These are phyloP conservation scores for Stomorhina lunata DNA, from an alignment of 2,888 invertebrate species.

Conservation along the genomic window DNA sequence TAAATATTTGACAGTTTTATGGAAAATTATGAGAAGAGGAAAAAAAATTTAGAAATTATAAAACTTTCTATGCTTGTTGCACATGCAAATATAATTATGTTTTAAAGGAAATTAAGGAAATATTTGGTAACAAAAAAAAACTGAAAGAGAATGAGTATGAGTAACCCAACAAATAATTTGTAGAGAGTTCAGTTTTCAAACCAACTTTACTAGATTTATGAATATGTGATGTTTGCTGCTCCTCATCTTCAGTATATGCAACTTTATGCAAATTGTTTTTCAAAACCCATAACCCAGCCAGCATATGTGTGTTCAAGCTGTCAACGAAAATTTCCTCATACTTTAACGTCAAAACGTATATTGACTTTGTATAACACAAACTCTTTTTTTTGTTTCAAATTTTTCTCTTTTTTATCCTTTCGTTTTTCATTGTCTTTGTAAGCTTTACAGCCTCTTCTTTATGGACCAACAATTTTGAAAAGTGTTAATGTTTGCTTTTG, in stretches of 20 bases:
- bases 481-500: conserved; percentile 9
- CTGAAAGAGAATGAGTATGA: too few species aligned
- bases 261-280: conserved; percentile 13
- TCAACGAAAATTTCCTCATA: conserved; percentile 5
- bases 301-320: conserved; percentile 20
- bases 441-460: not conserved
- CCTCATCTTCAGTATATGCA: too few species aligned
- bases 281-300: not conserved
- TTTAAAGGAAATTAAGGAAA: not conserved
- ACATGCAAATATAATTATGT: not conserved
- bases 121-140: too few species aligned
- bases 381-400: not conserved
- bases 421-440: not conserved
- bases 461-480: conserved; percentile 15
- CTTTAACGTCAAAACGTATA: not conserved
- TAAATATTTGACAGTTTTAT: not conserved
- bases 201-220: too few species aligned
- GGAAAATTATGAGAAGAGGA: not conserved
- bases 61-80: not conserved
- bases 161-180: not conserved
- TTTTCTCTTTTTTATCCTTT: too few species aligned
- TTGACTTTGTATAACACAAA: not conserved
- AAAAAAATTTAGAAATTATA: not conserved
- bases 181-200: too few species aligned
- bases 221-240: too few species aligned